Percentiles rank a stretch among this genome's conserved stretches.
These are phyloP conservation scores for Dallia pectoralis DNA, from an alignment of 2,797 vertebrate species.

Conservation along the genomic window DNA sequence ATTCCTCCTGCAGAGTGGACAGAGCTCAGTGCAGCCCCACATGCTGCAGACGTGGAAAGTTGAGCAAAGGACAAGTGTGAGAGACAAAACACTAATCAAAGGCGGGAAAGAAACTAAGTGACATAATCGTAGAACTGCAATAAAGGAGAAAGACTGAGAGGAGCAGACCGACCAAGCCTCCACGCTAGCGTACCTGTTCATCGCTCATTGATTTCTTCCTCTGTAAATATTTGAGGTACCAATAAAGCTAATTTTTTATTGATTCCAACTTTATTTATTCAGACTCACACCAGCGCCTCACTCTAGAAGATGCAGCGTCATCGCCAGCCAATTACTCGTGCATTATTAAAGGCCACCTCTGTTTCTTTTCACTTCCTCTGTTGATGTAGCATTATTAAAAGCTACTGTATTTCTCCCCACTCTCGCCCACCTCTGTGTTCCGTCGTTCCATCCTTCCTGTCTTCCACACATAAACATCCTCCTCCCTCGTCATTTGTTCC, in stretches of 20 bases:
- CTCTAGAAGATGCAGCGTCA: neutral
- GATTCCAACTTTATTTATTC: slow-evolving; percentile 1
- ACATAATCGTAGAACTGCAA: too few relatives aligned
- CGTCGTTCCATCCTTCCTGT: neutral
- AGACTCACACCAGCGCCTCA: neutral
- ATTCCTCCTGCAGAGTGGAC: too few relatives aligned
- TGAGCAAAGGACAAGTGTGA: neutral
- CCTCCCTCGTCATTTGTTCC: too few relatives aligned
- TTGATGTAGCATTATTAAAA: too few relatives aligned
- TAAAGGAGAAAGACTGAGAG: neutral
- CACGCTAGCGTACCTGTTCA: neutral
- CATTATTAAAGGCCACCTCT: too few relatives aligned
- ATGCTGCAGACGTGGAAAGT: neutral
- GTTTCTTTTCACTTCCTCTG: too few relatives aligned
- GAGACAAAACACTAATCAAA: neutral
- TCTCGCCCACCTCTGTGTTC: too few relatives aligned
- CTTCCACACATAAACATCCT: neutral
- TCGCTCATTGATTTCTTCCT: neutral
- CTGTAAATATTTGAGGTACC: slow-evolving; percentile 6
- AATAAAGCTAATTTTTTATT: neutral
- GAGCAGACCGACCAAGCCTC: neutral
- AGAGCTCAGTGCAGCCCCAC: too few relatives aligned
- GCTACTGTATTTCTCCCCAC: neutral
- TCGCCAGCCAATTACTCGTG: neutral
- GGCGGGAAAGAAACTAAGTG: neutral